These are phyloP conservation scores for Xenotilapia flavipinnis DNA, from an alignment of 2,113 vertebrate genomes.

Conservation along the genomic window DNA sequence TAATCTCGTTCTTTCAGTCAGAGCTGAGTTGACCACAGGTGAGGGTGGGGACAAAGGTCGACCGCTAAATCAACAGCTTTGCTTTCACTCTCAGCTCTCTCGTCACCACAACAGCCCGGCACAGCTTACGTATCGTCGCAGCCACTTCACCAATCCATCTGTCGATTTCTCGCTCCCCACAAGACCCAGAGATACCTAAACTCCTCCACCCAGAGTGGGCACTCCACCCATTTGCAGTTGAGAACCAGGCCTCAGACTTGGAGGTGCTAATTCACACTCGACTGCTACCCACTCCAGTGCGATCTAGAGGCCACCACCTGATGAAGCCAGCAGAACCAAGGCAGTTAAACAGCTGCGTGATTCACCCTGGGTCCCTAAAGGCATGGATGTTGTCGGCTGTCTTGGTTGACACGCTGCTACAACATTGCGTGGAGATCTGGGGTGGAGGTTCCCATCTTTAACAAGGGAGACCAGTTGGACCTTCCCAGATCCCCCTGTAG, in stretches of 20 bases:
- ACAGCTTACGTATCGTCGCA: not conserved
- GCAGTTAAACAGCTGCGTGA: not conserved
- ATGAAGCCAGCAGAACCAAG: not conserved
- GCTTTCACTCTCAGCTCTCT: not conserved
- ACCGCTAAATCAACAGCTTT: not conserved
- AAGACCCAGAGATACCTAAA: not conserved
- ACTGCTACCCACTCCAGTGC: not conserved
- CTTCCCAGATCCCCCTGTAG: not conserved
- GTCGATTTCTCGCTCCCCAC: not conserved
- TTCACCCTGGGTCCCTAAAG: not conserved
- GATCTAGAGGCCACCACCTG: not conserved
- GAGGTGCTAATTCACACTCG: not conserved
- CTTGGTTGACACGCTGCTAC: not conserved
- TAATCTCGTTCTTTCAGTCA: not conserved
- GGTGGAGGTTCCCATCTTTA: not conserved
- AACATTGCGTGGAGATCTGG: not conserved
- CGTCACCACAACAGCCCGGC: not conserved
- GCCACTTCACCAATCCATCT: not conserved
- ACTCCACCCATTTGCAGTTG: not conserved
- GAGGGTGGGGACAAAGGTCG: not conserved
- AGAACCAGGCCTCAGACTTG: not conserved
- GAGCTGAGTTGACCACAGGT: accelerated
- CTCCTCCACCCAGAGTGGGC: not conserved
- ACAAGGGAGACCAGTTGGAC: not conserved
- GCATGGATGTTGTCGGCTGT: not conserved